Percentiles rank a stretch among this genome's conserved stretches.
These are phyloP conservation scores for Eupithecia exiguata DNA, from an alignment of 2,888 invertebrate genomes.

Conservation along the genomic window DNA sequence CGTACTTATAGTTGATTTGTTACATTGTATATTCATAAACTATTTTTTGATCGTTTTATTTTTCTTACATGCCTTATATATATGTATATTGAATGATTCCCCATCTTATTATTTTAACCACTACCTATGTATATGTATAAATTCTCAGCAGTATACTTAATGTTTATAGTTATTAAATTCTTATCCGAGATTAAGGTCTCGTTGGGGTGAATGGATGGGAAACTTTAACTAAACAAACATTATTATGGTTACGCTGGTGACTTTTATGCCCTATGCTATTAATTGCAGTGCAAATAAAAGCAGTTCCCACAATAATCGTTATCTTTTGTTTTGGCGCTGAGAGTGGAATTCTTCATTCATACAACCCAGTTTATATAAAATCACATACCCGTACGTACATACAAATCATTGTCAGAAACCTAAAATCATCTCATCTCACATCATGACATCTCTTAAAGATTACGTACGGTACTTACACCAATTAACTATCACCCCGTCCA, in stretches of 20 bases:
- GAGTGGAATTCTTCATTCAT: background rate
- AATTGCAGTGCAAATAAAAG: conserved; percentile 11
- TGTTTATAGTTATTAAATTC: background rate
- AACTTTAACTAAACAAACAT: background rate
- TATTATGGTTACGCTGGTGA: conserved; percentile 1
- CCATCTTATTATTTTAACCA: background rate
- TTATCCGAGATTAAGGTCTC: background rate
- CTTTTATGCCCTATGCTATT: conserved; percentile 8
- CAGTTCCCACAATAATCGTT: conserved; percentile 10
- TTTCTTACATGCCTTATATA: background rate
- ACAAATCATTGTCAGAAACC: background rate
- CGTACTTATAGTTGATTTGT: background rate
- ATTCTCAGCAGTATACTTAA: background rate
- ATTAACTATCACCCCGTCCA: no score
- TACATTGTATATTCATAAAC: background rate
- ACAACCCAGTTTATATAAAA: background rate
- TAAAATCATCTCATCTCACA: no score
- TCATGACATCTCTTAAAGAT: background rate
- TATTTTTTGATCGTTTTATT: background rate
- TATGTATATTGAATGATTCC: background rate
- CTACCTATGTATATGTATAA: no score
- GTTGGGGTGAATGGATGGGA: background rate
- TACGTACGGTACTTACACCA: no score
- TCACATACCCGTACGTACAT: background rate
- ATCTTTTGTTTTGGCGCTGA: background rate